A percentile compares a stretch with the other conserved stretches of the same genome.
These are phyloP conservation scores for Caenorhabditis tropicalis DNA, from an alignment of 1,140 invertebrate species.

Conservation along the genomic window DNA sequence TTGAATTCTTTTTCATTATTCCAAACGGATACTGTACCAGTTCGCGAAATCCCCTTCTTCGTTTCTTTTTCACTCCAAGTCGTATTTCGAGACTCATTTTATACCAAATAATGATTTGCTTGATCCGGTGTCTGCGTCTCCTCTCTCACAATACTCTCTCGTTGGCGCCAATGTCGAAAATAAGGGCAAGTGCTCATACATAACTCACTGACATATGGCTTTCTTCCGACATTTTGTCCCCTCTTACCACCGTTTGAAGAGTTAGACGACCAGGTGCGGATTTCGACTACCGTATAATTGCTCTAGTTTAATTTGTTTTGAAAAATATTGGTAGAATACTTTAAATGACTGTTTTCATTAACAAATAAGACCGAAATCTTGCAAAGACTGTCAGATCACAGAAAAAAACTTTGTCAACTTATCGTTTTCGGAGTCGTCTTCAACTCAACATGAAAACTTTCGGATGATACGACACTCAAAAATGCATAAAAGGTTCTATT, in stretches of 20 bases:
- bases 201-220: constrained; percentile 31
- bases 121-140: constrained; percentile 17
- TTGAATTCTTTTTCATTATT: constrained; percentile 5
- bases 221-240: neutral
- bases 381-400: too few relatives aligned
- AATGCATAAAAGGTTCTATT: neutral
- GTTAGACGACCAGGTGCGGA: neutral
- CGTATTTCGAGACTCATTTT: neutral
- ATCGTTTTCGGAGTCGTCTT: too few relatives aligned
- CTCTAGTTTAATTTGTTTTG: too few relatives aligned
- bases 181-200: neutral
- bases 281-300: constrained; percentile 39
- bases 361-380: too few relatives aligned
- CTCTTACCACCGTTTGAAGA: neutral
- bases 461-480: neutral
- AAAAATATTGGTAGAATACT: too few relatives aligned
- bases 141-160: neutral
- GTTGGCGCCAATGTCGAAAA: constrained; percentile 13
- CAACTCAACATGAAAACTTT: neutral
- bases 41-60: neutral
- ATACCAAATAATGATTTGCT: neutral
- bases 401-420: too few relatives aligned
- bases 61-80: neutral
- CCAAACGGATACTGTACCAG: neutral
- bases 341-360: too few relatives aligned